These are phyloP conservation scores for Xestia c-nigrum DNA, from an alignment of 2,888 invertebrate genomes.

Conservation along the genomic window DNA sequence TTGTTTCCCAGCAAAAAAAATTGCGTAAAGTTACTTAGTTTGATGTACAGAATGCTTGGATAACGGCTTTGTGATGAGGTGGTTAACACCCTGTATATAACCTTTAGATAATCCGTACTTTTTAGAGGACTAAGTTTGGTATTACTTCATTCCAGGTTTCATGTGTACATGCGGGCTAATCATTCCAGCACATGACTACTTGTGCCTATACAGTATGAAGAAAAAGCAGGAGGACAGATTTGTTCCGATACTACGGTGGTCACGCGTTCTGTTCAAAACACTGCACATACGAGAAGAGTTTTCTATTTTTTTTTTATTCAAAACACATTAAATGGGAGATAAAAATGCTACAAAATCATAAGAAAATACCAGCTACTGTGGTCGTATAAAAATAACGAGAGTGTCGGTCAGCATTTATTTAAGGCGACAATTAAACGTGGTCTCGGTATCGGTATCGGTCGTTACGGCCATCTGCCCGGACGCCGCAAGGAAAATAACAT, in stretches of 20 bases:
- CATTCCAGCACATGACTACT: background rate
- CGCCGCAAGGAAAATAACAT: conserved; percentile 65
- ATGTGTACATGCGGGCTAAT: background rate
- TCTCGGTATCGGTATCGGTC: conserved; percentile 50
- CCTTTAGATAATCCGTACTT: background rate
- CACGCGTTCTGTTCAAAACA: background rate
- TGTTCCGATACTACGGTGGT: too few species aligned
- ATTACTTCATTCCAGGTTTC: background rate
- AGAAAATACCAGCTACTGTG: conserved; percentile 39
- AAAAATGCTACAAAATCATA: conserved; percentile 28
- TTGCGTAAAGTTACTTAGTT: too few species aligned
- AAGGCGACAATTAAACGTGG: conserved; percentile 66
- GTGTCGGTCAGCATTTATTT: conserved; percentile 65
- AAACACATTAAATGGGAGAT: conserved; percentile 9
- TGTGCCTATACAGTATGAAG: background rate
- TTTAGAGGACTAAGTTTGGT: background rate
- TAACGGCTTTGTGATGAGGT: too few species aligned
- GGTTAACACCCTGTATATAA: too few species aligned
- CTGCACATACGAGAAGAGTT: background rate
- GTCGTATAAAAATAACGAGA: conserved; percentile 61
- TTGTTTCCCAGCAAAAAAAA: too few species aligned
- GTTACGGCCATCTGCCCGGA: conserved; percentile 61
- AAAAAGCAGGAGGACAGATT: background rate
- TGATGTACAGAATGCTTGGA: too few species aligned
- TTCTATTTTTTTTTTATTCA: conserved; percentile 7